phyloP scores from a whole-genome alignment of 2,888 invertebrate species.

The Strigamia maritima region DNA sequence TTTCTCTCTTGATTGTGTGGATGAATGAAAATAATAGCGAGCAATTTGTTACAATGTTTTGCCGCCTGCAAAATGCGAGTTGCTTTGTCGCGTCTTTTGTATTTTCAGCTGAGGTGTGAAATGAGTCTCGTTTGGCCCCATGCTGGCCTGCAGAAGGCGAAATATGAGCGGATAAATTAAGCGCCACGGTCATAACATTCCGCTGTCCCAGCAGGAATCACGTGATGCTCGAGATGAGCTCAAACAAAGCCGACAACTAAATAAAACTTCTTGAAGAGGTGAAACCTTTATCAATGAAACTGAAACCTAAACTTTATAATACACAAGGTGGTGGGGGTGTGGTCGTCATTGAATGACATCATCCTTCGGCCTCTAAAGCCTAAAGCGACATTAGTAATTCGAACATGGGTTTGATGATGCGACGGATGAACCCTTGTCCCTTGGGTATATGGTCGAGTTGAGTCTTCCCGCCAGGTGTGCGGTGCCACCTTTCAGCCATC shows the following conservation, averaged over 20 bases:
- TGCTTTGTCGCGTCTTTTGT: conserved; percentile 10
- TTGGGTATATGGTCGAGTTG: conserved; percentile 4
- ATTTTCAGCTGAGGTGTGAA: neutral
- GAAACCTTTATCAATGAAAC: conserved; percentile 8
- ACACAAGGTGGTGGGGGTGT: neutral
- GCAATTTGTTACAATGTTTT: conserved; percentile 14
- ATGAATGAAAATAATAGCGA: neutral
- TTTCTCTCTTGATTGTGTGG: neutral
- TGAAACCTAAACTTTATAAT: too few relatives aligned
- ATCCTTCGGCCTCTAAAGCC: neutral
- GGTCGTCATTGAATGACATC: neutral
- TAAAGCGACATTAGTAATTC: neutral
- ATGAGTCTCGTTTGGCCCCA: conserved; percentile 20
- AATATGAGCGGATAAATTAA: conserved; percentile 20
- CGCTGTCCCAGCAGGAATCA: conserved; percentile 16
- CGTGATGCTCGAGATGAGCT: conserved; percentile 3
- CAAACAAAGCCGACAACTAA: neutral
- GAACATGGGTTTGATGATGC: neutral
- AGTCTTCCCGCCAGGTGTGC: conserved; percentile 13
- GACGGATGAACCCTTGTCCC: neutral
- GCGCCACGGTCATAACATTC: conserved; percentile 16
- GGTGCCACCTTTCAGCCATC: conserved; percentile 19
- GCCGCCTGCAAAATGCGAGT: neutral
- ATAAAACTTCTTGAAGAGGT: neutral
- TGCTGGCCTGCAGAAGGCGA: conserved; percentile 2